A percentile compares a stretch with the other conserved stretches of the same genome.
Evolutionary conservation across 2,888 invertebrate species (phyloP).

Genomic region (Cynaeus angustus): DNA sequence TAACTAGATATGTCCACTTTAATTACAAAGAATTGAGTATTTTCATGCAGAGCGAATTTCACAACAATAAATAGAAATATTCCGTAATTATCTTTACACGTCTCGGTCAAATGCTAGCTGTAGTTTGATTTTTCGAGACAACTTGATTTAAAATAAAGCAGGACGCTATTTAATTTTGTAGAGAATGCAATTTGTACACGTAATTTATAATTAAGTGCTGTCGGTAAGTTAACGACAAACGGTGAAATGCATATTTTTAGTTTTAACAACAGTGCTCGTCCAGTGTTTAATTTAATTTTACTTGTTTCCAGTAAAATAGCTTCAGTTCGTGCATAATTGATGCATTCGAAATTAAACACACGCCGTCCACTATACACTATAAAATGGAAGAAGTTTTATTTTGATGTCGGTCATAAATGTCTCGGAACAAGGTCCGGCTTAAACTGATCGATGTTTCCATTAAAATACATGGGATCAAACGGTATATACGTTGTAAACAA

Average conservation of each 20-base stretch:
- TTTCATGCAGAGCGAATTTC: constrained; percentile 11
- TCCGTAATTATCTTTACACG: background rate
- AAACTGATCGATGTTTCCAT: constrained; percentile 36
- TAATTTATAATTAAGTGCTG: no score
- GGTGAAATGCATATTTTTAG: background rate
- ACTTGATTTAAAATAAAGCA: no score
- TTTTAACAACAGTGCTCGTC: background rate
- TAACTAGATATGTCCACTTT: constrained; percentile 20
- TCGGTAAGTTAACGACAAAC: no score
- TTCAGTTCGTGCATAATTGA: background rate
- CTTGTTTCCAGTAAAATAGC: background rate
- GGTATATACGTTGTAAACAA: constrained; percentile 48
- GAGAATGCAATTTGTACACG: no score
- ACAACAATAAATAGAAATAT: background rate
- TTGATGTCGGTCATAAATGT: constrained; percentile 7
- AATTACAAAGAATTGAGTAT: constrained; percentile 19
- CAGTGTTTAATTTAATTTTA: constrained; percentile 2
- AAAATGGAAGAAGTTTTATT: background rate
- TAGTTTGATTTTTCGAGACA: no score
- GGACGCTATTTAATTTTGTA: no score
- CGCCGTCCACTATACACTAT: background rate
- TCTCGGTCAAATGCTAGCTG: no score
- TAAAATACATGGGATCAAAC: constrained; percentile 38
- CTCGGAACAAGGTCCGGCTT: constrained; percentile 15
- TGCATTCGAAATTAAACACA: constrained; percentile 2